Evolutionary conservation across 2,888 invertebrate species (phyloP).

Genomic region (Metopia argyrocephala): DNA sequence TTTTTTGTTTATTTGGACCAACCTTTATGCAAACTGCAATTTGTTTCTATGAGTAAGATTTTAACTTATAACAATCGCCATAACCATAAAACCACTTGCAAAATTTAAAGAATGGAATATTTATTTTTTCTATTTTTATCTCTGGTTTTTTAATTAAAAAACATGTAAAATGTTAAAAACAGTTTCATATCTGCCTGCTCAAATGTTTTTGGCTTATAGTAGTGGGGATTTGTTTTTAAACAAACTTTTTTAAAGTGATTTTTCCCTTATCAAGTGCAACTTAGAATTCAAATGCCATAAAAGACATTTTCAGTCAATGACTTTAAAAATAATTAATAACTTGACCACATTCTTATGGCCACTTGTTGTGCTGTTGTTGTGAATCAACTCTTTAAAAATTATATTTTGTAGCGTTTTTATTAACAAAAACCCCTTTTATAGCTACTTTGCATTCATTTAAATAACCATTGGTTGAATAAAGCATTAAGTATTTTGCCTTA

Average conservation of each 20-base stretch:
- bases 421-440: neutral
- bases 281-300: neutral
- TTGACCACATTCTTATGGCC: neutral
- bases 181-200: neutral
- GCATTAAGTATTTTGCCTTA: neutral
- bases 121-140: no score
- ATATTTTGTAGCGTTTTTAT: neutral
- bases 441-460: neutral
- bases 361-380: neutral
- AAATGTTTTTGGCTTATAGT: no score
- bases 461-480: neutral
- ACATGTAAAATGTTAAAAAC: no score
- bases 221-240: no score
- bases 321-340: neutral
- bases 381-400: no score
- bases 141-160: no score
- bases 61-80: no score
- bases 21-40: no score
- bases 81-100: no score
- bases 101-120: no score
- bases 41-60: no score
- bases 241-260: neutral
- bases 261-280: neutral
- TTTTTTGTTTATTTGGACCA: no score
- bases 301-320: neutral